A percentile compares a stretch with the other conserved stretches of the same genome.
Evolutionary conservation across 1,140 invertebrate genomes (phyloP).

Genomic region (Micrasema longulum): DNA sequence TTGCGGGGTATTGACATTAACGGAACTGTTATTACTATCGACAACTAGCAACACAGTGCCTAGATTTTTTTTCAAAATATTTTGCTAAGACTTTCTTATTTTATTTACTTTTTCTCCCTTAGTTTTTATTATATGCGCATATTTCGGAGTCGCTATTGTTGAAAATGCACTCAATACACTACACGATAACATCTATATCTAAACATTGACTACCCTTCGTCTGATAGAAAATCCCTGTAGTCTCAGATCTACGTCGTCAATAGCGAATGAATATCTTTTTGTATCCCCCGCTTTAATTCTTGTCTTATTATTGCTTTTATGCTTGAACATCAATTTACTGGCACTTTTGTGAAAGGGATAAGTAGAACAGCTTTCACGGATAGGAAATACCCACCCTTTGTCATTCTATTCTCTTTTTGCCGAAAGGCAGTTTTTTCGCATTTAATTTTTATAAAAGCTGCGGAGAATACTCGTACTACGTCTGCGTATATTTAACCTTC

Average conservation of each 20-base stretch:
- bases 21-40: no score
- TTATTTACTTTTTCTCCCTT: no score
- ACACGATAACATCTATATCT: no score
- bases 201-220: background rate
- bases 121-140: no score
- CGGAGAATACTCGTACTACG: background rate
- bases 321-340: conserved; percentile 24
- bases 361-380: conserved; percentile 22
- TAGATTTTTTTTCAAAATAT: no score
- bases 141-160: no score
- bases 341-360: conserved; percentile 20
- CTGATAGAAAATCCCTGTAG: conserved; percentile 8
- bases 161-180: no score
- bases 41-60: no score
- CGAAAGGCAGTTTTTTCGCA: conserved; percentile 10
- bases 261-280: conserved; percentile 29
- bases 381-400: conserved; percentile 4
- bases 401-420: conserved; percentile 23
- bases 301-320: conserved; percentile 20
- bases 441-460: conserved; percentile 2
- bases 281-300: conserved; percentile 10
- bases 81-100: no score
- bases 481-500: background rate
- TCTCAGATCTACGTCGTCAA: conserved; percentile 23
- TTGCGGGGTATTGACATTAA: no score